Base-by-base conservation (phyloP, 2,113 vertebrate genomes). In the Cygnus atratus region DNA sequence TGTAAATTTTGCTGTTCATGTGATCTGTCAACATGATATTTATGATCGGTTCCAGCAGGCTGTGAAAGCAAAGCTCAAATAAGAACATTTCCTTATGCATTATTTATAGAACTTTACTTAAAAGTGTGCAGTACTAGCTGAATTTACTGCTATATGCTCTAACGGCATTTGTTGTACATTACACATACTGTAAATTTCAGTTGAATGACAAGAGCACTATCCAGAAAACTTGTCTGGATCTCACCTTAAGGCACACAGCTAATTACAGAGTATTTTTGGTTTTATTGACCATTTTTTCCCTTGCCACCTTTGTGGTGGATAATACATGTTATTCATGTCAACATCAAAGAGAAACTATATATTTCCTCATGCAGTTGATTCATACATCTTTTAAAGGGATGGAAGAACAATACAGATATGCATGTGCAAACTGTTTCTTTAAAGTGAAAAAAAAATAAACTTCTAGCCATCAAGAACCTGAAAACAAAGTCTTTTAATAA, bases 51-150 rank as follows among this genome's bases (percentile, higher is more conserved):
- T 93, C 44, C n/a, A 96, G 87, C 26, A 92, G 59, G 28, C 41
- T 90, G 63, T 77, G 84, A 95, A 96, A 87, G 67, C 46, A 92
- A 76, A 90, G 63, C 87, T 94, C 79, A 92, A 89, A 75, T 62
- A 82, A 83, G 37, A 92, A 86, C 31, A 79, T 79, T 75, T 92
- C 22, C 66, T 94, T 79, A 94, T 90, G 78, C 78, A 94, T 96
- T 94, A 96, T 95, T 93, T 92, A 96, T 91, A 73, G 33, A 73
- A 70, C 24, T 89, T 91, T n/a, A 86, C 43, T 95, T 94, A 71
- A 91, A 96, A 89, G 33, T 75, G 87, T 87, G 33, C 8, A 4
- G 1, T 29, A 80, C 46, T 58, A 80, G 50, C 65, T 52, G 89
- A 86, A 85, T 89, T 94, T 90, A 95, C 41, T 90, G 75, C 75